phyloP scores from a whole-genome alignment of 2,888 invertebrate species.

The Ophion slaviceki region DNA sequence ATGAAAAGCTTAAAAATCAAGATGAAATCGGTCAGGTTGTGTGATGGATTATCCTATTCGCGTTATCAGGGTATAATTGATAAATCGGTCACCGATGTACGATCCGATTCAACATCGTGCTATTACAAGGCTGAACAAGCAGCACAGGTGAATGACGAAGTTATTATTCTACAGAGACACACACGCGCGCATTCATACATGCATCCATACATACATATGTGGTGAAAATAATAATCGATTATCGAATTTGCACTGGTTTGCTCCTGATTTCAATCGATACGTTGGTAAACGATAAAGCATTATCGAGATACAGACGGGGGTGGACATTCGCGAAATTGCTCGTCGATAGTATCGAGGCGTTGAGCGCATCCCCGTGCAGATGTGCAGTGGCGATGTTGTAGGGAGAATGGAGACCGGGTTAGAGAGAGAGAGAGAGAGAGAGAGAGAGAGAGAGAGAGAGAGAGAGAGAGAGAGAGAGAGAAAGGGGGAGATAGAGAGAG shows the following conservation, averaged over 20 bases:
- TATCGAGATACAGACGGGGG: conserved; percentile 51
- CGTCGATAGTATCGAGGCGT: conserved; percentile 22
- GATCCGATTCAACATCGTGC: conserved; percentile 35
- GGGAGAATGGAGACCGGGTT: not conserved
- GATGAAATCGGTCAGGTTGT: conserved; percentile 1
- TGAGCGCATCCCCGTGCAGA: conserved; percentile 4
- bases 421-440: not conserved
- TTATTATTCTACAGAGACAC: conserved; percentile 1
- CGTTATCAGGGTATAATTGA: conserved; percentile 10
- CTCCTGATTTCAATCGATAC: conserved; percentile 55
- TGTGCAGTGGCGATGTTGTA: not conserved
- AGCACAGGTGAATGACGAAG: conserved; percentile 14
- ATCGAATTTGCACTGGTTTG: conserved; percentile 45
- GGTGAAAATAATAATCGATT: not conserved
- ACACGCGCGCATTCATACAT: not conserved
- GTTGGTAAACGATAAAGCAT: conserved; percentile 37
- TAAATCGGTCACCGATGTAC: conserved; percentile 43
- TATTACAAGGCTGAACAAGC: conserved; percentile 15
- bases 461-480: not conserved
- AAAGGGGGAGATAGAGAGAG: not conserved
- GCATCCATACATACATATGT: not conserved
- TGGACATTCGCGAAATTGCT: conserved; percentile 46
- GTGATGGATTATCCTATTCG: not conserved
- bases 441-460: not conserved
- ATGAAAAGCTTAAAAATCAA: not conserved